A percentile compares a stretch with the other conserved stretches of the same genome.
These are phyloP conservation scores for Neodiprion virginianus DNA, from an alignment of 1,140 invertebrate species.

Conservation along the genomic window DNA sequence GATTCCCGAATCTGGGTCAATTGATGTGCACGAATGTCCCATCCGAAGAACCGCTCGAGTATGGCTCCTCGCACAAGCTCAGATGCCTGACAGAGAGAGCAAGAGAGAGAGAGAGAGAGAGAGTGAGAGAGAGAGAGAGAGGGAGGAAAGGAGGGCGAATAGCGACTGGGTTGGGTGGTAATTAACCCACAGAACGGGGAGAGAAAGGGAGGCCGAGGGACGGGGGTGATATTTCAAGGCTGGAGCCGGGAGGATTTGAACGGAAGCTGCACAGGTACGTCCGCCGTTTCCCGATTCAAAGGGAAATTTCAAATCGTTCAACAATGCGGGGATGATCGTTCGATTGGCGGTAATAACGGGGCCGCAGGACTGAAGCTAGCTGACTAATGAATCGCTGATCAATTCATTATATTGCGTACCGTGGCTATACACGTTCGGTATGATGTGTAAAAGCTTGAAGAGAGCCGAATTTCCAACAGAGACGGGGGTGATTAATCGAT, in stretches of 20 bases:
- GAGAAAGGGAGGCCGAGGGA: constrained; percentile 20
- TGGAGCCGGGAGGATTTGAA: background rate
- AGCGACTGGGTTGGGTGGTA: constrained; percentile 17
- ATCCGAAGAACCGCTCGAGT: background rate
- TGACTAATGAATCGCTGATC: too few species aligned
- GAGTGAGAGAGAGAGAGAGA: constrained; percentile 1
- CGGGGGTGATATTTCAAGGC: background rate
- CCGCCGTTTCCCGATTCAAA: background rate
- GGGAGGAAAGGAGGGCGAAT: constrained; percentile 11
- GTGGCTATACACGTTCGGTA: too few species aligned
- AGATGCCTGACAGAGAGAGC: background rate
- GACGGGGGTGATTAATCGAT: too few species aligned
- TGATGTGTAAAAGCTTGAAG: too few species aligned
- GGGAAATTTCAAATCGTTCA: background rate
- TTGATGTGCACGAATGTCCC: background rate
- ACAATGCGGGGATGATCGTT: background rate
- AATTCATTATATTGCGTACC: too few species aligned
- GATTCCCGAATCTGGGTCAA: constrained; percentile 4
- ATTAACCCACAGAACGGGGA: constrained; percentile 15
- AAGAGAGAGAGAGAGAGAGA: background rate
- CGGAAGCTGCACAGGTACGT: background rate
- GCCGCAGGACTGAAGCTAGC: too few species aligned
- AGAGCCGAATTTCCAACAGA: too few species aligned
- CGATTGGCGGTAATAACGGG: background rate
- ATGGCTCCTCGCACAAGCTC: background rate